These are phyloP conservation scores for Litoditis marina DNA, from an alignment of 2,888 invertebrate genomes.

Conservation along the genomic window DNA sequence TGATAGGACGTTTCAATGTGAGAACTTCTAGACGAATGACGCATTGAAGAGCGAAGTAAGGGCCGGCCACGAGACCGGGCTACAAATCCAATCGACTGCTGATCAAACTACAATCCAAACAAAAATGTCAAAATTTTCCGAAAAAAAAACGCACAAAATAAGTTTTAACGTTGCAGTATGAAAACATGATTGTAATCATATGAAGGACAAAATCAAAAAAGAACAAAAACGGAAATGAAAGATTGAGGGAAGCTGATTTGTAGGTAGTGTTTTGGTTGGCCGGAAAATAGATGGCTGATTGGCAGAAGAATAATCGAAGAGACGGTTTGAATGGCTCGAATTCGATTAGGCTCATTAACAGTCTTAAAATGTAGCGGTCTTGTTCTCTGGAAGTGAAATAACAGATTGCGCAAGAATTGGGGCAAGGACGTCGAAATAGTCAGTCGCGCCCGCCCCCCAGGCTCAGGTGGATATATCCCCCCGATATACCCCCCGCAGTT, in stretches of 20 bases:
- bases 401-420: slow-evolving; percentile 18
- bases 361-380: not conserved
- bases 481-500: no score
- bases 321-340: not conserved
- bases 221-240: not conserved
- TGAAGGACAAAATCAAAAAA: slow-evolving; percentile 1
- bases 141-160: not conserved
- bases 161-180: not conserved
- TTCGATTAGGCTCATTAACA: no score
- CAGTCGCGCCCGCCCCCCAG: no score
- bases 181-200: not conserved
- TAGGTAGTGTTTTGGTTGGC: not conserved
- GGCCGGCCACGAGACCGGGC: no score
- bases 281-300: not conserved
- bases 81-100: no score
- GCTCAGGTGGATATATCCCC: no score
- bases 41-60: no score
- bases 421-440: slow-evolving; percentile 17
- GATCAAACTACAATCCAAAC: no score
- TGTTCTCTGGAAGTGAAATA: slow-evolving; percentile 14
- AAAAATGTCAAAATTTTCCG: no score
- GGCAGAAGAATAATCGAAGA: slow-evolving; percentile 1
- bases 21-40: no score
- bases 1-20: no score
- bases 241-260: not conserved